Percentiles rank a stretch among this genome's conserved stretches.
phyloP scores from a whole-genome alignment of 2,797 vertebrate species.

The Gobio occitaniae region DNA sequence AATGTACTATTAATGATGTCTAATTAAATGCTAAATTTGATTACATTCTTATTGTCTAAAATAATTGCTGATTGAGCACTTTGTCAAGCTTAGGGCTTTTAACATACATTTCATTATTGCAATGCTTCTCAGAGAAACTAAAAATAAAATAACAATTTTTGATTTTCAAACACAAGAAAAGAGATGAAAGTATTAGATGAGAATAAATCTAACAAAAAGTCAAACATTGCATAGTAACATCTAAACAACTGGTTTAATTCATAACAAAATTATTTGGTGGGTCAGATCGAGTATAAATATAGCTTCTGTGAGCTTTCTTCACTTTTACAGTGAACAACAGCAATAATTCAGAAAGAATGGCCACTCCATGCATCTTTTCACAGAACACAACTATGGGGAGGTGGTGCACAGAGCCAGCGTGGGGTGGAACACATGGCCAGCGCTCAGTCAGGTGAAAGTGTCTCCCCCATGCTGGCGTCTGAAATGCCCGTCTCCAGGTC shows the following conservation, averaged over 20 bases:
- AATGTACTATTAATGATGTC: slow-evolving; percentile 44
- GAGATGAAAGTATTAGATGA: slow-evolving; percentile 31
- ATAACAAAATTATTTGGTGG: neutral
- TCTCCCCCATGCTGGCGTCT: slow-evolving; percentile 63
- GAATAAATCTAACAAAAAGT: slow-evolving; percentile 31
- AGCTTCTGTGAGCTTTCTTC: neutral
- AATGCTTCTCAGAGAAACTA: slow-evolving; percentile 39
- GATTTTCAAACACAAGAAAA: slow-evolving; percentile 30
- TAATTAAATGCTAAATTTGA: slow-evolving; percentile 38
- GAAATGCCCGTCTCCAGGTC: slow-evolving; percentile 77
- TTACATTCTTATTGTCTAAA: slow-evolving; percentile 18
- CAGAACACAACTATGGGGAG: slow-evolving; percentile 15
- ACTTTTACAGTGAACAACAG: slow-evolving; percentile 31
- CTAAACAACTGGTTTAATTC: neutral
- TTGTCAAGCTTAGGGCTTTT: slow-evolving; percentile 29
- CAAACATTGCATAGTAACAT: neutral
- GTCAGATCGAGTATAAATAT: neutral
- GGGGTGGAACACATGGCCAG: slow-evolving; percentile 63
- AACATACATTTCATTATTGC: slow-evolving; percentile 43
- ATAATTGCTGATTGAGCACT: slow-evolving; percentile 43
- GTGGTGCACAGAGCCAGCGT: slow-evolving; percentile 41
- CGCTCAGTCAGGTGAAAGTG: slow-evolving; percentile 60
- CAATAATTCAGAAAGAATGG: slow-evolving; percentile 51
- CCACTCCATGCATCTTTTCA: slow-evolving; percentile 54
- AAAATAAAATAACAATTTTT: slow-evolving; percentile 29